Evolutionary conservation across 2,797 vertebrate genomes (phyloP).

Genomic region (Hippoglossus hippoglossus): DNA sequence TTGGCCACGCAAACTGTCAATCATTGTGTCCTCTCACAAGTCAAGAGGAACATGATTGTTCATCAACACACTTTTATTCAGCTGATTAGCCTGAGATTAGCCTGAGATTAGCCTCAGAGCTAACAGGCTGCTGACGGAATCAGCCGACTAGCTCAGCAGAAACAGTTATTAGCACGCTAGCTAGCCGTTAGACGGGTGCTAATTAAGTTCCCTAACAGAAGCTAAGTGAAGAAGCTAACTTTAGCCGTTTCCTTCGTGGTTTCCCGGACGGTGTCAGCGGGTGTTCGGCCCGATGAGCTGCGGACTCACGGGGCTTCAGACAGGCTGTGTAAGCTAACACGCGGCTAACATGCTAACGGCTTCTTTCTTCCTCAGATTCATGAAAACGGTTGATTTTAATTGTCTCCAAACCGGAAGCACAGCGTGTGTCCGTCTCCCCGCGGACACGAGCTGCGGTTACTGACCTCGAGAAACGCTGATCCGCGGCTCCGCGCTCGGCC

Average conservation of each 20-base stretch:
- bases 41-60: constrained; percentile 43
- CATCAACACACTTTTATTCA: too few species aligned
- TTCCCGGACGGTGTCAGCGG: not conserved
- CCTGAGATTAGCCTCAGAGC: not conserved
- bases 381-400: not conserved
- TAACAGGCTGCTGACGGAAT: constrained; percentile 40
- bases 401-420: not conserved
- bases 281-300: not conserved
- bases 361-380: constrained; percentile 20
- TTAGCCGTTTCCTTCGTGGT: accelerated
- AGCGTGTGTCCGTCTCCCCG: accelerated
- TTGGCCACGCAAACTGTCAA: constrained; percentile 47
- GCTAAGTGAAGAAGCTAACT: not conserved
- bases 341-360: constrained; percentile 59
- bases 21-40: constrained; percentile 79
- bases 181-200: constrained; percentile 3
- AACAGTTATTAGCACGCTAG: constrained; percentile 19
- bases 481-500: constrained; percentile 41
- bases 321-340: constrained; percentile 33
- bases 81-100: not conserved
- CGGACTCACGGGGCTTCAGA: not conserved
- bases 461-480: constrained; percentile 41
- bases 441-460: not conserved
- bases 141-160: constrained; percentile 48
- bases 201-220: too few species aligned